These are phyloP conservation scores for Drosophila watanabei DNA, from an alignment of 1,140 invertebrate genomes.

Conservation along the genomic window DNA sequence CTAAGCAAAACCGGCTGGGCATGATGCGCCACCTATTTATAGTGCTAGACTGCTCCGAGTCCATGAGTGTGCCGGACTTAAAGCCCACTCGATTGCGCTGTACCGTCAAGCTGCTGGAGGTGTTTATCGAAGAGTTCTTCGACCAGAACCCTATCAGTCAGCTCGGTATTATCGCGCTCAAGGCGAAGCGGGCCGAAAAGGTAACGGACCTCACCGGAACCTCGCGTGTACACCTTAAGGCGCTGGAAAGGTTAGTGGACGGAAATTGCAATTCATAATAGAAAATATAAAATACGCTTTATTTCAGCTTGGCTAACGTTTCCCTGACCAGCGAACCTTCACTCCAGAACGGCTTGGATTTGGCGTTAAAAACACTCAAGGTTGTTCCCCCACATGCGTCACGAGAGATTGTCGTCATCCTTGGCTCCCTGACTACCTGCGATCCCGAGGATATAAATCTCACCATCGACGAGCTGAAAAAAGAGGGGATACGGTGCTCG, in stretches of 20 bases:
- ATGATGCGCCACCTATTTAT: slow-evolving; percentile 98
- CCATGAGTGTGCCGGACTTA: slow-evolving; percentile 97
- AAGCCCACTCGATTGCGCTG: slow-evolving; percentile 97
- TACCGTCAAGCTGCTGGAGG: slow-evolving; percentile 95
- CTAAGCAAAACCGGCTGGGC: slow-evolving; percentile 92
- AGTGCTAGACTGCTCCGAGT: slow-evolving; percentile 96
- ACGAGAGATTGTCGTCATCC: slow-evolving; percentile 95
- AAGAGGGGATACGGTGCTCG: slow-evolving; percentile 94
- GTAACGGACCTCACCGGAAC: slow-evolving; percentile 96
- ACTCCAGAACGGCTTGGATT: slow-evolving; percentile 96
- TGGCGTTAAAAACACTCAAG: slow-evolving; percentile 94
- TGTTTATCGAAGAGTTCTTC: slow-evolving; percentile 98
- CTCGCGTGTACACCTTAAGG: slow-evolving; percentile 92
- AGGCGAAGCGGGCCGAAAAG: slow-evolving; percentile 97
- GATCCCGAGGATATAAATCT: slow-evolving; percentile 97
- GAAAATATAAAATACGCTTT: neutral
- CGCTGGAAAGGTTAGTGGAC: slow-evolving; percentile 86
- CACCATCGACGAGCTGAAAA: slow-evolving; percentile 91
- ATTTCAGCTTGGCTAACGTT: slow-evolving; percentile 87
- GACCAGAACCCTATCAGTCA: slow-evolving; percentile 99
- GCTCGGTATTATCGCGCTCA: slow-evolving; percentile 95
- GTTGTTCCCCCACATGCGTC: slow-evolving; percentile 97
- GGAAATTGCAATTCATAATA: neutral
- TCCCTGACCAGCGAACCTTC: slow-evolving; percentile 94
- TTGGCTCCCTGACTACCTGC: slow-evolving; percentile 97